Conservation (phyloP, 2,888 invertebrate genomes). For the Drosophila cracens region DNA sequence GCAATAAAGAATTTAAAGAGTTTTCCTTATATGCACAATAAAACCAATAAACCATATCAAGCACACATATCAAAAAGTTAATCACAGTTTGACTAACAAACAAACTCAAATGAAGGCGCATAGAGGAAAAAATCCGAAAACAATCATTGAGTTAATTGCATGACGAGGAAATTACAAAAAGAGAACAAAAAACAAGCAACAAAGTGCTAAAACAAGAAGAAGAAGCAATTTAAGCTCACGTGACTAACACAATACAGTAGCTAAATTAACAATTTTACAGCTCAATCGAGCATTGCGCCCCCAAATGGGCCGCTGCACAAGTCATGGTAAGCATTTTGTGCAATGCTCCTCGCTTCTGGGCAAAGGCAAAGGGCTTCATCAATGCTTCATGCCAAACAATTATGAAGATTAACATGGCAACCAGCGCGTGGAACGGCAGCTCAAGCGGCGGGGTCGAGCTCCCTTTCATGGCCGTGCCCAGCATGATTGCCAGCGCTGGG, state of each 20-base stretch:
- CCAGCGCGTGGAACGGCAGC: conserved; percentile 41
- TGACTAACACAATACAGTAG: conserved; percentile 72
- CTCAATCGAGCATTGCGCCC: conserved; percentile 46
- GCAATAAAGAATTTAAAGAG: not conserved
- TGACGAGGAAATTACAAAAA: conserved; percentile 22
- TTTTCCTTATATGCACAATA: no score
- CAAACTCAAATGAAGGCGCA: not conserved
- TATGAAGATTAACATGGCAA: conserved; percentile 71
- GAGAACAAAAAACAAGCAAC: conserved; percentile 22
- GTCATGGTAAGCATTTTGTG: conserved; percentile 1
- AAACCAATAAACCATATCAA: not conserved
- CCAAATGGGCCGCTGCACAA: conserved; percentile 34
- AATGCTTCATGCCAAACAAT: conserved; percentile 64
- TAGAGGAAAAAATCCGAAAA: conserved; percentile 22
- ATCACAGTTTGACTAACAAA: conserved; percentile 29
- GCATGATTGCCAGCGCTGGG: conserved; percentile 43
- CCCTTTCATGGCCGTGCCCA: conserved; percentile 32
- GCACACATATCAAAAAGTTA: conserved; percentile 8
- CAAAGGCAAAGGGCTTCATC: conserved; percentile 35
- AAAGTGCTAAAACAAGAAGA: conserved; percentile 36
- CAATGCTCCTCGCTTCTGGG: not conserved
- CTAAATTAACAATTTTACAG: conserved; percentile 77
- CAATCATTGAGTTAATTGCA: conserved; percentile 33
- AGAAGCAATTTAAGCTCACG: conserved; percentile 70
- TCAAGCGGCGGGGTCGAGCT: conserved; percentile 29